phyloP scores from a whole-genome alignment of 2,888 invertebrate genomes.

The Machimus rusticus region DNA sequence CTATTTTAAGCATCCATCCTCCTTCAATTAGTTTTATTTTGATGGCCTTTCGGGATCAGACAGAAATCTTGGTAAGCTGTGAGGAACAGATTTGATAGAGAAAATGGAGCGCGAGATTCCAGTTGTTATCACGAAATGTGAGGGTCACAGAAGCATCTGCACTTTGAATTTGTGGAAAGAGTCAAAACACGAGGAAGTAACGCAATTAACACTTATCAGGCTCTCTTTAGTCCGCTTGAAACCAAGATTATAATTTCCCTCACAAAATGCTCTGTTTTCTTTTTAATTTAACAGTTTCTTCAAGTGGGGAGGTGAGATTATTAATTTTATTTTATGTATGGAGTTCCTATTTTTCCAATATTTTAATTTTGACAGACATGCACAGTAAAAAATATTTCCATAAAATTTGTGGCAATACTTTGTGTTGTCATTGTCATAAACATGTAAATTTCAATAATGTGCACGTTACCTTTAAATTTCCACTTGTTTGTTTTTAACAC shows the following conservation, averaged over 20 bases:
- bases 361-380: neutral
- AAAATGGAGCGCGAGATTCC: constrained; percentile 14
- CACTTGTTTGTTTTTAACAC: too few species aligned
- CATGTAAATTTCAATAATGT: too few species aligned
- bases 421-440: too few species aligned
- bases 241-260: neutral
- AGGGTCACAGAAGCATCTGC: constrained; percentile 14
- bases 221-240: neutral
- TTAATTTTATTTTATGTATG: neutral
- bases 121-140: constrained; percentile 1
- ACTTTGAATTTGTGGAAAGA: constrained; percentile 7
- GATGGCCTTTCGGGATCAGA: constrained; percentile 25
- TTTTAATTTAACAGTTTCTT: neutral
- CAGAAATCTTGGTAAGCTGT: constrained; percentile 19
- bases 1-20: constrained; percentile 17
- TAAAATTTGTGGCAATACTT: too few species aligned
- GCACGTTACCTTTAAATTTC: too few species aligned
- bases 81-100: constrained; percentile 10
- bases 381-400: too few species aligned
- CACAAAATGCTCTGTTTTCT: neutral
- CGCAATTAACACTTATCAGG: neutral
- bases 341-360: neutral
- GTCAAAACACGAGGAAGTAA: neutral
- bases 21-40: constrained; percentile 3
- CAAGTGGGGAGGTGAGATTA: neutral